A percentile compares a stretch with the other conserved stretches of the same genome.
phyloP scores from a whole-genome alignment of 2,797 vertebrate species.

The Vipera latastei region DNA sequence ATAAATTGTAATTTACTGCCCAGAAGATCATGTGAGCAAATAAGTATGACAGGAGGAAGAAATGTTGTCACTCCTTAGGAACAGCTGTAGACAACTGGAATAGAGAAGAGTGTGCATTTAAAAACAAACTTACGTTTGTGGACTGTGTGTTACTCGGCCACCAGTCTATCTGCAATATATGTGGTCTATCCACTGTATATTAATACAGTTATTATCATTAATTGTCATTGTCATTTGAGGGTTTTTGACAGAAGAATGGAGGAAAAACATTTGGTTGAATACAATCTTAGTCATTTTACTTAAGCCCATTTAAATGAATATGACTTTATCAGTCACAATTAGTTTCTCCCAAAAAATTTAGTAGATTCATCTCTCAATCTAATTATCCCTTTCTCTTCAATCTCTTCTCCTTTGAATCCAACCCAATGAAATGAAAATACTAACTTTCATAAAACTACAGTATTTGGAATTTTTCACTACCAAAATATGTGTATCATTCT shows the following conservation, averaged over 20 bases:
- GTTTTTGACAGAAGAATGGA: not conserved
- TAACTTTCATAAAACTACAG: not conserved
- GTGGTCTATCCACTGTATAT: not conserved
- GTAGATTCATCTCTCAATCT: not conserved
- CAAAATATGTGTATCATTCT: not conserved
- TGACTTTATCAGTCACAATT: not conserved
- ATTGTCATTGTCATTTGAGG: not conserved
- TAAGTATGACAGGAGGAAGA: not conserved
- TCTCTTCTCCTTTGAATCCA: not conserved
- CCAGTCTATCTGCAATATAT: not conserved
- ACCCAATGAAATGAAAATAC: not conserved
- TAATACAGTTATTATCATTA: not conserved
- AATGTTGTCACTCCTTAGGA: no score
- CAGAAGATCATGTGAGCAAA: not conserved
- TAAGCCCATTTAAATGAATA: not conserved
- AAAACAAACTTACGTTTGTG: not conserved
- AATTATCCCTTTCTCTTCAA: not conserved
- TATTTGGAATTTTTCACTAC: not conserved
- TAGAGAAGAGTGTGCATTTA: not conserved
- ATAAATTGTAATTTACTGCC: not conserved
- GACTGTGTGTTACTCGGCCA: not conserved
- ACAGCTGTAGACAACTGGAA: not conserved
- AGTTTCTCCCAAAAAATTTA: not conserved
- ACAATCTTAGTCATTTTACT: not conserved
- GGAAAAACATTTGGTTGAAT: not conserved